Evolutionary conservation across 2,888 invertebrate species (phyloP), one percentile per base, ranked within the genome.

Genomic region (Adela reaumurella): DNA sequence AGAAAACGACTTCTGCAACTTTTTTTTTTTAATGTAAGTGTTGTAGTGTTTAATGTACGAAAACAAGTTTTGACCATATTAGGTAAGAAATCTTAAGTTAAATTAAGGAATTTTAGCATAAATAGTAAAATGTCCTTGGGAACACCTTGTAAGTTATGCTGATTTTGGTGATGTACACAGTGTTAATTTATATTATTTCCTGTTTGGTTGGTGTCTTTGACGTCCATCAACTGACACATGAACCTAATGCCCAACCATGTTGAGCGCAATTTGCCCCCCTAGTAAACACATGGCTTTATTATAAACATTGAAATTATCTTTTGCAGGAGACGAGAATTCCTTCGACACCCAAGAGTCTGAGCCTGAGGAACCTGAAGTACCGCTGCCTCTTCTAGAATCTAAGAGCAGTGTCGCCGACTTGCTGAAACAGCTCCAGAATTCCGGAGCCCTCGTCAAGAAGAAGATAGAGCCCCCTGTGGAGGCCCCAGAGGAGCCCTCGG

Each of bases 401-500:
- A 35, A 35, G 35, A 14, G 58, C 48, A 64, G 71, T 62, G 72
- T 78, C 18, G 64, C 67, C 17, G 58, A 63, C 44, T 59, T 79
- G 47, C 53, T 80, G 51, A 68, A 70, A 52, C 65, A 68, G 46
- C 63, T 80, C 0, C 67, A 74, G 54, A 71, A 70, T 2, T 61
- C 66, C 17, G 76, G 74, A 10, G 69, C 74, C 16, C 56, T 74
- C 1, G 56, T 70, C 16, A 72, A 67, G 51, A 70, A 71, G 48
- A 8, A 4, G 8, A 8, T 8, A 24, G 24, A 8, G 24, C 18
- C 41, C 45, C 16, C 47, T 49, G 45, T 44, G 47, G 10, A 43
- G 20, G 49, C 45, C 35, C 49, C 16, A 29, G 43, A 24, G n/a
- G 43, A 19, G n/a, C 47, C 5, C 45, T 19, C 16, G 43, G 43